phyloP scores from a whole-genome alignment of 2,113 vertebrate species.

The Elaphurus davidianus region DNA sequence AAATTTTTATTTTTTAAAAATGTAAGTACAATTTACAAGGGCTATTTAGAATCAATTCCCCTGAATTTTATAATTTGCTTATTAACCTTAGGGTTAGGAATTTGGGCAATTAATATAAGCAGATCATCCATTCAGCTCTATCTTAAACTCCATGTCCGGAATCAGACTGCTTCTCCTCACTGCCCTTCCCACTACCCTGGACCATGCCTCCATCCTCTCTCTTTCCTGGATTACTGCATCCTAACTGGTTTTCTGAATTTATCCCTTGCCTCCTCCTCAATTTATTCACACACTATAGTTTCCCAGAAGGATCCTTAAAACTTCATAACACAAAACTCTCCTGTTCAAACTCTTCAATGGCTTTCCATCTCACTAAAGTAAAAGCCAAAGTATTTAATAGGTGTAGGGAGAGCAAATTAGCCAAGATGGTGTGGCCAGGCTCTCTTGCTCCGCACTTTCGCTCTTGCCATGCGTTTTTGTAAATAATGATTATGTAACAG shows the following conservation, averaged over 20 bases:
- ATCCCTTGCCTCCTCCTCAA: neutral
- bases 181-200: no score
- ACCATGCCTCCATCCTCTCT: neutral
- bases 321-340: neutral
- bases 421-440: neutral
- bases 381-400: neutral
- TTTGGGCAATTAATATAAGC: neutral
- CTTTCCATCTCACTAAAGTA: neutral
- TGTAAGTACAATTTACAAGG: neutral
- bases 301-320: neutral
- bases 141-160: neutral
- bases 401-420: neutral
- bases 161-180: neutral
- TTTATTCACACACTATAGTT: neutral
- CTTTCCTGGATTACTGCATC: neutral
- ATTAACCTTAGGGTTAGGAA: neutral
- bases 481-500: neutral
- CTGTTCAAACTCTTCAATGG: neutral
- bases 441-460: neutral
- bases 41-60: neutral
- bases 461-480: neutral
- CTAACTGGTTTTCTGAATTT: neutral
- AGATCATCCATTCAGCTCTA: neutral
- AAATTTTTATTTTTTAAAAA: neutral
- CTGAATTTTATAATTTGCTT: neutral